These are phyloP conservation scores for Xiphophorus hellerii DNA, from an alignment of 2,113 vertebrate species.

Conservation along the genomic window DNA sequence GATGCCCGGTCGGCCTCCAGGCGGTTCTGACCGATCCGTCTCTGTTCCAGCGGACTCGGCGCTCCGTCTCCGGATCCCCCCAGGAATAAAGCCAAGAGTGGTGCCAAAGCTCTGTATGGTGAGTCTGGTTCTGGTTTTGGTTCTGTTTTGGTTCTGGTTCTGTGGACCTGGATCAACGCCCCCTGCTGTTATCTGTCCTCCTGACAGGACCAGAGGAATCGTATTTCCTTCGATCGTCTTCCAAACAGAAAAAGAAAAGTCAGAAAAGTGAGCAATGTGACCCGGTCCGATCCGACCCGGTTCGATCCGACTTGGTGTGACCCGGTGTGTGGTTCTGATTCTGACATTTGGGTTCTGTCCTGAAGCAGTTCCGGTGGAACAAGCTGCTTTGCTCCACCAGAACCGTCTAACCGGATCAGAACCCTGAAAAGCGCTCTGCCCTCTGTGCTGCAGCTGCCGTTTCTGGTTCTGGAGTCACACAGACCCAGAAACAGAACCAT, in stretches of 20 bases:
- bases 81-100: conserved; percentile 55
- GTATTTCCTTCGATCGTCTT: conserved; percentile 92
- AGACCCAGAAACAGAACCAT: too few species aligned
- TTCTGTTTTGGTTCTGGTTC: neutral
- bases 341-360: neutral
- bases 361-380: neutral
- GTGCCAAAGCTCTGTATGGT: conserved; percentile 76
- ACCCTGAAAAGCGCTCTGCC: neutral
- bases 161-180: neutral
- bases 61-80: conserved; percentile 59
- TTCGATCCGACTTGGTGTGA: too few species aligned
- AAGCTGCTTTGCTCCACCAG: neutral
- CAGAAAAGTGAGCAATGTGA: conserved; percentile 60
- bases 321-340: conserved; percentile 21
- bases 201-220: conserved; percentile 87
- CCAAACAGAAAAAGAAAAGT: conserved; percentile 95
- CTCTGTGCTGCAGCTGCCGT: neutral
- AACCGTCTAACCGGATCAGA: neutral
- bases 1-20: neutral
- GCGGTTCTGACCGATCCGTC: neutral
- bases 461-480: too few species aligned
- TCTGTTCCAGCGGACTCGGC: conserved; percentile 67
- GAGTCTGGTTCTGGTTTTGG: conserved; percentile 22
- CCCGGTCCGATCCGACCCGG: too few species aligned
- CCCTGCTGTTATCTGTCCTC: neutral